Conservation (phyloP, 1,140 invertebrate genomes). For the Gonatopus flavifemur region DNA sequence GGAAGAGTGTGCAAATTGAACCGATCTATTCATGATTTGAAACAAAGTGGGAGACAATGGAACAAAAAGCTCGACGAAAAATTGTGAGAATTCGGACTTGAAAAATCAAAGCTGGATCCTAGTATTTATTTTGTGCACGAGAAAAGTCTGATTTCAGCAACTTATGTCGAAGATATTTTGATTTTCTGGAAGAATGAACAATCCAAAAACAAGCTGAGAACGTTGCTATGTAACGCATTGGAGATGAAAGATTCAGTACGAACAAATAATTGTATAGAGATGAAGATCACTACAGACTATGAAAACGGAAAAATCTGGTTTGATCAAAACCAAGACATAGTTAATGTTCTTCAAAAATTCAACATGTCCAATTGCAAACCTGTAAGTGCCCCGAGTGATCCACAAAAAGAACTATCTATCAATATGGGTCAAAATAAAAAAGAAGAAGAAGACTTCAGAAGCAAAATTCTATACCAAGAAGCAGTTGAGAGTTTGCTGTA, state of each 20-base stretch:
- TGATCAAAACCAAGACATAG: too few relatives aligned
- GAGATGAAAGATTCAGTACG: too few relatives aligned
- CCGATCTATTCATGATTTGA: conserved; percentile 45
- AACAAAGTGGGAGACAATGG: conserved; percentile 38
- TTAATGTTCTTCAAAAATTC: too few relatives aligned
- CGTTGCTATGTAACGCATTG: too few relatives aligned
- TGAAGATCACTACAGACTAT: too few relatives aligned
- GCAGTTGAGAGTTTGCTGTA: conserved; percentile 47
- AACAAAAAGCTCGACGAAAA: conserved; percentile 33
- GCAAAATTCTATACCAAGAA: conserved; percentile 28
- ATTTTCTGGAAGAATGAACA: conserved; percentile 28
- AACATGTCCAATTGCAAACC: too few relatives aligned
- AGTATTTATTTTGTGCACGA: conserved; percentile 29
- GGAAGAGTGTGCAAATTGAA: conserved; percentile 36
- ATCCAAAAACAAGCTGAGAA: neutral
- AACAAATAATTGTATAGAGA: too few relatives aligned
- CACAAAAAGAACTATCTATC: too few relatives aligned
- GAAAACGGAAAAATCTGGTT: too few relatives aligned
- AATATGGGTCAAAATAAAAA: too few relatives aligned
- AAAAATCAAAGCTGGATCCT: conserved; percentile 25
- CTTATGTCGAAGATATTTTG: conserved; percentile 47
- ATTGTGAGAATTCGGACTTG: conserved; percentile 11
- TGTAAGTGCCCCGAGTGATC: too few relatives aligned
- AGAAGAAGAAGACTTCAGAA: conserved; percentile 11
- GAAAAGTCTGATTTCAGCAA: conserved; percentile 17